Conservation (phyloP, 2,888 invertebrate genomes). For the Byasa hedistus region DNA sequence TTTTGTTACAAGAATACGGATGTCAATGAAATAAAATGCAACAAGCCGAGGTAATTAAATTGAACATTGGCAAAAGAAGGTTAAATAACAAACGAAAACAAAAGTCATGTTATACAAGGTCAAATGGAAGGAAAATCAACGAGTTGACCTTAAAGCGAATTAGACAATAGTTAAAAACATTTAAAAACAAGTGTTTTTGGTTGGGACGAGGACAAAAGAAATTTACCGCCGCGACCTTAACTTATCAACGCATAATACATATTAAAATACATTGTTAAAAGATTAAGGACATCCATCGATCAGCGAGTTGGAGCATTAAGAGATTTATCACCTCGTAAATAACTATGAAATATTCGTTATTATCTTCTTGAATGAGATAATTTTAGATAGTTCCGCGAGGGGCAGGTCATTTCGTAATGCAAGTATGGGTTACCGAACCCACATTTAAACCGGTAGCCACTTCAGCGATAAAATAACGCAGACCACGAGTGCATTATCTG, state of each 20-base stretch:
- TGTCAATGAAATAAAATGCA: not conserved
- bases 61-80: not conserved
- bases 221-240: not conserved
- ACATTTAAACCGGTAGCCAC: slow-evolving; percentile 57
- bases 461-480: slow-evolving; percentile 55
- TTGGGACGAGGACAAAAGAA: slow-evolving; percentile 9
- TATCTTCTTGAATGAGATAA: not conserved
- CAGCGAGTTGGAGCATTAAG: not conserved
- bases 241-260: not conserved
- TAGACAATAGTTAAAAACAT: slow-evolving; percentile 4
- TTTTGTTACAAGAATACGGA: slow-evolving; percentile 12
- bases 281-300: not conserved
- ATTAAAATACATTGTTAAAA: not conserved
- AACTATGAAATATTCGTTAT: not conserved
- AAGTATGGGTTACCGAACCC: slow-evolving; percentile 40
- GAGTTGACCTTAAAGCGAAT: slow-evolving; percentile 11
- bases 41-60: not conserved
- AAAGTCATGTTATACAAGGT: slow-evolving; percentile 14
- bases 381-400: slow-evolving; percentile 29
- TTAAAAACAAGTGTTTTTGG: not conserved
- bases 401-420: slow-evolving; percentile 39
- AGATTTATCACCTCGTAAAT: not conserved
- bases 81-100: slow-evolving; percentile 4
- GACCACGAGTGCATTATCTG: slow-evolving; percentile 42
- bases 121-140: slow-evolving; percentile 18